A percentile compares a stretch with the other conserved stretches of the same genome.
Conservation (phyloP, 2,888 invertebrate species). For the Caenorhabditis sp. region DNA sequence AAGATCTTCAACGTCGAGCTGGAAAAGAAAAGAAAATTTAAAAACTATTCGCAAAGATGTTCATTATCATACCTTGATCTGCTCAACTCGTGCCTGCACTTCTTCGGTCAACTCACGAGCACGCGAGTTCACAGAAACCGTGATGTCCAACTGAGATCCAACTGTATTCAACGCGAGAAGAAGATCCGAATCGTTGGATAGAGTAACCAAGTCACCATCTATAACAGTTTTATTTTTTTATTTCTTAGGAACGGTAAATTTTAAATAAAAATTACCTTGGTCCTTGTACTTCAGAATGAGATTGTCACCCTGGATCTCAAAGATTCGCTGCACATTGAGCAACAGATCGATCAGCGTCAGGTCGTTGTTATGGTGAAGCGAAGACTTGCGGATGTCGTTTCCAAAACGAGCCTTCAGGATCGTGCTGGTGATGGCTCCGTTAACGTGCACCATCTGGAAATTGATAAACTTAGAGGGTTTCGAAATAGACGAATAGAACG, state of each 20-base stretch:
- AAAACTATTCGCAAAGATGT: not conserved
- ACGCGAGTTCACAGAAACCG: constrained; percentile 22
- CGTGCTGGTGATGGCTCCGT: constrained; percentile 64
- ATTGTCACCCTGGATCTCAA: constrained; percentile 63
- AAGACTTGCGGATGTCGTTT: constrained; percentile 71
- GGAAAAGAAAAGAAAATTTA: constrained; percentile 18
- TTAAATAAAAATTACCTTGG: constrained; percentile 67
- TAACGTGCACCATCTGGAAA: constrained; percentile 63
- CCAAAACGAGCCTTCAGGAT: constrained; percentile 73
- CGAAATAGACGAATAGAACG: too few species aligned
- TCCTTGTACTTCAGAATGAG: constrained; percentile 76
- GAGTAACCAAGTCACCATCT: constrained; percentile 77
- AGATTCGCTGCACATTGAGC: constrained; percentile 74
- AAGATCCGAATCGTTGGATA: constrained; percentile 75
- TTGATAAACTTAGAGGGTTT: too few species aligned
- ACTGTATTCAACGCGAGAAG: constrained; percentile 69
- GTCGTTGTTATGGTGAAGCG: constrained; percentile 73
- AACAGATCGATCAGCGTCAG: constrained; percentile 72
- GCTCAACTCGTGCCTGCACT: constrained; percentile 51
- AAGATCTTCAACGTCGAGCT: constrained; percentile 50
- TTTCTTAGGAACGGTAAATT: too few species aligned
- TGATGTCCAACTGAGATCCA: constrained; percentile 46
- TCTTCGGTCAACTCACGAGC: constrained; percentile 21
- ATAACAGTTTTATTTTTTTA: constrained; percentile 39
- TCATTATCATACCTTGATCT: constrained; percentile 50